phyloP scores from a whole-genome alignment of 1,140 invertebrate genomes.

The Drosophila paulistorum region DNA sequence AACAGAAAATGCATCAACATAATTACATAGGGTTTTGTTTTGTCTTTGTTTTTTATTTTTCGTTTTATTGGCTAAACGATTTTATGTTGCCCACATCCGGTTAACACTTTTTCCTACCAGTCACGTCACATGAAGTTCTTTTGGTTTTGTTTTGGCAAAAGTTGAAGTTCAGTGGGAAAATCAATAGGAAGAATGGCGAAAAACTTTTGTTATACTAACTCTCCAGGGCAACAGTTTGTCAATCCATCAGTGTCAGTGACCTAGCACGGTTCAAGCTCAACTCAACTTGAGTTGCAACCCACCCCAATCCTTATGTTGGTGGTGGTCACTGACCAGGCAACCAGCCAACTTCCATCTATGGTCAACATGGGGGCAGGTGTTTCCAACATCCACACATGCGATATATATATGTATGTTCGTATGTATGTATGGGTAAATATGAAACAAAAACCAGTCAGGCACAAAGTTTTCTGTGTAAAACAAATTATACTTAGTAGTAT shows the following conservation, averaged over 20 bases:
- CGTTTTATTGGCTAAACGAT: constrained; percentile 28
- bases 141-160: constrained; percentile 20
- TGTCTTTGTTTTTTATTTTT: background rate
- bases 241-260: constrained; percentile 56
- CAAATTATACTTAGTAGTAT: constrained; percentile 14
- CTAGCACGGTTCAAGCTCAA: constrained; percentile 19
- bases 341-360: background rate
- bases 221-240: constrained; percentile 48
- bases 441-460: constrained; percentile 24
- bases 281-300: constrained; percentile 14
- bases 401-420: background rate
- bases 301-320: constrained; percentile 1
- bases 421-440: constrained; percentile 1
- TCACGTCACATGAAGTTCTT: constrained; percentile 31
- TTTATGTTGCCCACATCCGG: constrained; percentile 50
- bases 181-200: constrained; percentile 37
- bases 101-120: constrained; percentile 18
- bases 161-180: constrained; percentile 18
- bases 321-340: constrained; percentile 22
- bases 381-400: background rate
- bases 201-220: constrained; percentile 31
- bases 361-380: constrained; percentile 22
- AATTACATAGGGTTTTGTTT: constrained; percentile 38
- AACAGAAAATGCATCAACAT: constrained; percentile 39
- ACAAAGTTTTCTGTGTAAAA: constrained; percentile 24